phyloP scores from a whole-genome alignment of 2,888 invertebrate species.

The Apodemia zela region DNA sequence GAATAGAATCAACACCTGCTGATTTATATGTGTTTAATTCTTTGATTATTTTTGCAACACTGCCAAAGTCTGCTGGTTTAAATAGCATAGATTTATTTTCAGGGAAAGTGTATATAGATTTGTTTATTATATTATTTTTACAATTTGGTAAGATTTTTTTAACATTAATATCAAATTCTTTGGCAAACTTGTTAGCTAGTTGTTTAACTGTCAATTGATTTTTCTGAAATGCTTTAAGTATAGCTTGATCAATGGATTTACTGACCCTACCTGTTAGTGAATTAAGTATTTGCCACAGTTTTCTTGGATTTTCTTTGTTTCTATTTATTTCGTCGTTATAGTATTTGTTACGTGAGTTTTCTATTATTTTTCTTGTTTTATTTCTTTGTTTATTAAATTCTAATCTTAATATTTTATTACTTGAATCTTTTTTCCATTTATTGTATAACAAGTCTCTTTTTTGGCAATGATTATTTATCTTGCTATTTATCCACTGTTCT shows the following conservation, averaged over 20 bases:
- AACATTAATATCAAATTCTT: conserved; percentile 17
- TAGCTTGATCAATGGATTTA: conserved; percentile 22
- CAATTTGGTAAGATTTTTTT: conserved; percentile 20
- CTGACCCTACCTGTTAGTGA: conserved; percentile 21
- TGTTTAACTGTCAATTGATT: conserved; percentile 16
- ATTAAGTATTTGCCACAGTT: conserved; percentile 23
- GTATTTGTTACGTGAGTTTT: too few species aligned
- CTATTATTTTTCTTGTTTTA: conserved; percentile 20
- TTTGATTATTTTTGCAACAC: neutral
- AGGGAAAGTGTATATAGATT: neutral
- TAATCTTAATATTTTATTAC: conserved; percentile 14
- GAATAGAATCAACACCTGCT: neutral
- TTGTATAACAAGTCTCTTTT: conserved; percentile 19
- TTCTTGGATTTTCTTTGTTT: conserved; percentile 18
- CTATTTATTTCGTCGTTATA: conserved; percentile 18
- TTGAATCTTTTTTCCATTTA: conserved; percentile 20
- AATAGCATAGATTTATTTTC: neutral
- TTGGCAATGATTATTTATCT: conserved; percentile 20
- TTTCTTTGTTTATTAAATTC: conserved; percentile 22
- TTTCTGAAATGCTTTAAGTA: conserved; percentile 23
- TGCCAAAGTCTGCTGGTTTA: neutral
- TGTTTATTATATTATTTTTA: neutral
- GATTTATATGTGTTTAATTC: neutral
- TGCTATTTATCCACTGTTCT: conserved; percentile 14
- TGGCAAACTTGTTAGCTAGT: conserved; percentile 23